Evolutionary conservation across 35 echinoderm and acorn worm species (phyloP), one percentile per base, ranked within the genome.

Genomic region (Holothuria glaberrima): DNA sequence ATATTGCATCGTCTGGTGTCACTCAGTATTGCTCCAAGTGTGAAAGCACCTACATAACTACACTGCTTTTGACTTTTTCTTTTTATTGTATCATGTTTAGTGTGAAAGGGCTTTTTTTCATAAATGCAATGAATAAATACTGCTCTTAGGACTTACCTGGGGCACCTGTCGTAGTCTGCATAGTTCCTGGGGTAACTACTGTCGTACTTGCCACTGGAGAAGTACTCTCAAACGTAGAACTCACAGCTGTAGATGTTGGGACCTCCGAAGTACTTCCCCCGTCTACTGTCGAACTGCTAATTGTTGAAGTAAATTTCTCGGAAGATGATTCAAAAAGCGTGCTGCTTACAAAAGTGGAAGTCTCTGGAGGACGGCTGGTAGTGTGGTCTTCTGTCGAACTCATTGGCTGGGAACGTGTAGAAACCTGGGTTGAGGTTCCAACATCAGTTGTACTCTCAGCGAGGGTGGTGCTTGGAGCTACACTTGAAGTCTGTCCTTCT

Each of bases 141-240:
- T 54, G 50, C 50, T 54, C 5, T 54, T 9, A 54, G 12, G 12
- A 17, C 0, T 54, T 75, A 75, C 71, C 71, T 75, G 33, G 33
- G 29, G 34, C 71, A 10, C 22, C 22, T 82, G 48, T 19, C 3
- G 79, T 82, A 12, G 79, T 82, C 19, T 24, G 13, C 9, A 26
- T 21, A 12, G 79, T 82, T n/a, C 18, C 48, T 22, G 79, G 50
- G 5, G 79, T 82, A 16, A 57, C 48, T 33, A 58, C 79, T 20
- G 79, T 82, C 18, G 79, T 82, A 33, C 79, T 82, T 33, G n/a
- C 30, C 6, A 59, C 48, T 26, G 19, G 48, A 10, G 79, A 50
- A 17, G 79, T 82, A 26, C 79, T 82, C 36, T 50, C 48, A 50
- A 82, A 3, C 32, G 79, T 82, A 4, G 79, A 82, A 60, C 79